Conservation (phyloP, 2,113 vertebrate species). For the Danionella cerebrum region DNA sequence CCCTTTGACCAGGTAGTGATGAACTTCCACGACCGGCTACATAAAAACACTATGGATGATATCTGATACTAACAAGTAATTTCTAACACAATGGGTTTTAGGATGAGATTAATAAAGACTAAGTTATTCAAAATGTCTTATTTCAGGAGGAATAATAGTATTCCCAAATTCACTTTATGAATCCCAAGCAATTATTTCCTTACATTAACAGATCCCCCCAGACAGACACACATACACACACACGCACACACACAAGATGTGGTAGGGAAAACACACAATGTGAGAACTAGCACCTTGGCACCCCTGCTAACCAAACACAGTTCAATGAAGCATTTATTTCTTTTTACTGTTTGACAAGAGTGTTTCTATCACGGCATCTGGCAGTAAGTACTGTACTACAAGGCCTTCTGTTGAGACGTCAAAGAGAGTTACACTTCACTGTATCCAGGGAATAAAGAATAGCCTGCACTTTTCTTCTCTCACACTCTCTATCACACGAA, state of each 20-base stretch:
- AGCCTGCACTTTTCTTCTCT: constrained; percentile 43
- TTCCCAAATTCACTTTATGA: too few species aligned
- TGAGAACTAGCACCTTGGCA: constrained; percentile 8
- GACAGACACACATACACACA: too few species aligned
- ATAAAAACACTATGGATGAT: too few species aligned
- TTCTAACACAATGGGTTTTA: too few species aligned
- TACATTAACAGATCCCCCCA: too few species aligned
- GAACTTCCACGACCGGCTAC: too few species aligned
- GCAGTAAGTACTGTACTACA: constrained; percentile 60
- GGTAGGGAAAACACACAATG: constrained; percentile 7
- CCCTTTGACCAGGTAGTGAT: too few species aligned
- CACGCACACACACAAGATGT: not conserved
- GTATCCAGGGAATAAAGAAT: constrained; percentile 54
- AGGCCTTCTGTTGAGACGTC: constrained; percentile 63
- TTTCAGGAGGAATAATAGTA: too few species aligned
- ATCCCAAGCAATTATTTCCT: too few species aligned
- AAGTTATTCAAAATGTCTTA: too few species aligned
- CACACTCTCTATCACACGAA: not conserved
- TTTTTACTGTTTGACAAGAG: constrained; percentile 67
- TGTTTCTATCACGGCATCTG: constrained; percentile 66
- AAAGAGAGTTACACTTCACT: constrained; percentile 61
- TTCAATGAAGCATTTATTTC: constrained; percentile 69
- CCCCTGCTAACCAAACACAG: constrained; percentile 47
- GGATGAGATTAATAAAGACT: too few species aligned
- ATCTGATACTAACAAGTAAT: too few species aligned